A percentile compares a stretch with the other conserved stretches of the same genome.
phyloP scores from a whole-genome alignment of 2,797 vertebrate species.

The Octomys mimax region DNA sequence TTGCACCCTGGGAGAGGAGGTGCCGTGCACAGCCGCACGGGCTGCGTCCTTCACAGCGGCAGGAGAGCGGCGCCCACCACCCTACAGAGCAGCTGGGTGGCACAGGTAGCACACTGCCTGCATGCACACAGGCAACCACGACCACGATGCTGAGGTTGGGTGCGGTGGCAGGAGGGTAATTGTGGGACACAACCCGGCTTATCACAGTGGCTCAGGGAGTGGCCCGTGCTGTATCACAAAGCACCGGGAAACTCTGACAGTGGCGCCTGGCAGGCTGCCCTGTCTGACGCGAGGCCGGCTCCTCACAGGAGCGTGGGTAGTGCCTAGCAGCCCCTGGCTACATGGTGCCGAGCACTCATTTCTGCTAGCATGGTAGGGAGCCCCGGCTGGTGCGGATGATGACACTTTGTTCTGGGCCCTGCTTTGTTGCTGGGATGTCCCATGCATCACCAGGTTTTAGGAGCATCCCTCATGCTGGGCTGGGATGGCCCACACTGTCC shows the following conservation, averaged over 20 bases:
- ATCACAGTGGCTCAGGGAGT: constrained; percentile 78
- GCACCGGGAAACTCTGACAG: constrained; percentile 77
- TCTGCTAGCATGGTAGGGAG: background rate
- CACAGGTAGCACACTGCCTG: rapidly evolving
- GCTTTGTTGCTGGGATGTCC: background rate
- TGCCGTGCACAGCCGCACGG: rapidly evolving
- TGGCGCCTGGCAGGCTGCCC: constrained; percentile 78
- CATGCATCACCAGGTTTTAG: background rate
- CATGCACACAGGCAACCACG: background rate
- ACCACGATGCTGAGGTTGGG: constrained; percentile 45
- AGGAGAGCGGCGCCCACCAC: background rate
- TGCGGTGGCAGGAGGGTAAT: constrained; percentile 54
- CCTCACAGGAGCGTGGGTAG: constrained; percentile 42
- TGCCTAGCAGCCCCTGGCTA: constrained; percentile 46
- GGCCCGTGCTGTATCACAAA: constrained; percentile 54
- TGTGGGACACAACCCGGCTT: constrained; percentile 74
- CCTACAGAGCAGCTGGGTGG: background rate
- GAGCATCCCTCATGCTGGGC: background rate
- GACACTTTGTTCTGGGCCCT: background rate
- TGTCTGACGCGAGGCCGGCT: constrained; percentile 75
- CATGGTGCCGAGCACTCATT: background rate
- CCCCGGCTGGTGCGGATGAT: background rate
- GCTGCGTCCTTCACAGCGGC: background rate
- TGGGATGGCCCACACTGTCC: background rate
- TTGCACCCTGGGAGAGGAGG: background rate